Base-by-base conservation (phyloP, 2,113 vertebrate species). In the Rhombomys opimus region DNA sequence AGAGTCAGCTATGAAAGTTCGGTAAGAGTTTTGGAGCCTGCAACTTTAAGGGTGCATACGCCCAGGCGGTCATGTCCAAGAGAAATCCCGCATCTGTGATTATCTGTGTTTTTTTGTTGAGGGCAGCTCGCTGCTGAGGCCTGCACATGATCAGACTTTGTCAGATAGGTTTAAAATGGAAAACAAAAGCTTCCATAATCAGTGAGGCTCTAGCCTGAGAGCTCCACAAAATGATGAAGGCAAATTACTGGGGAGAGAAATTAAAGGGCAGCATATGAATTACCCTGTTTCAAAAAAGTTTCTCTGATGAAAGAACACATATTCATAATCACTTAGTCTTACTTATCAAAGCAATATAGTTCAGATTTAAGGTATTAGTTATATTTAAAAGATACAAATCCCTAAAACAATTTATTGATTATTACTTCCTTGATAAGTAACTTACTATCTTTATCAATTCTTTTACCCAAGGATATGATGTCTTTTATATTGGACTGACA, bases 321-420 rank as follows among this genome's bases (percentile, higher is more conserved):
- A 70, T 23, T 38, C 35, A 46, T 84, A 59, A 80, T 52, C 59
- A 22, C 77, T 76, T 41, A 81, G 30, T 46, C 70, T 27, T 38
- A 75, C 68, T 93, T 73, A 75, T 32, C 17, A 82, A 23, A 95
- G 11, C 5, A 95, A 9, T 52, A 85, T 59, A 12, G 38, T 72
- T 89, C 7, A 81, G 63, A 94, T 67, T 80, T 92, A 57, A 96
- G 46, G 41, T 90, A 77, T 57, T 30, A 50, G n/a, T 89, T 59
- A 70, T 52, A 41, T 86, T 93, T 38, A 92, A 95, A 73, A 11
- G 38, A 52, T 35, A 1, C 27, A 52, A 59, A 46, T 95, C n/a
- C 91, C 80, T 10, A 59, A 91, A 95, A 84, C 13, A 25, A n/a
- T 18, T 32, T 75, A 78, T 38, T 70, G 13, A 50, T 87, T 35